Evolutionary conservation across 2,797 vertebrate genomes (phyloP).

Genomic region (Spheniscus humboldti): DNA sequence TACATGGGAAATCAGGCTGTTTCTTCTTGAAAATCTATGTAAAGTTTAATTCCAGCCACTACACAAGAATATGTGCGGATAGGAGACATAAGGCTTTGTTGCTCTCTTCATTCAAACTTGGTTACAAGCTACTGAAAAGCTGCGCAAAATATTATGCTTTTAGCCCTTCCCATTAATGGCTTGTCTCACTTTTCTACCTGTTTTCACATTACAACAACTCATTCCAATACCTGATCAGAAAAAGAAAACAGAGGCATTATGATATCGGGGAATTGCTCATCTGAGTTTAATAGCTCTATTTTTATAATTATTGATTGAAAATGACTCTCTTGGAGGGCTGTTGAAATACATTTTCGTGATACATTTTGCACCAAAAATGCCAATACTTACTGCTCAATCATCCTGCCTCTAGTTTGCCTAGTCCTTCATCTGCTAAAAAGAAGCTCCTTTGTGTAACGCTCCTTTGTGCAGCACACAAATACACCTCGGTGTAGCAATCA

Average conservation of each 20-base stretch:
- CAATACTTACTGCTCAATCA: background rate
- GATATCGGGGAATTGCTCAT: background rate
- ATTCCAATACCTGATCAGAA: background rate
- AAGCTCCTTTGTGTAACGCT: background rate
- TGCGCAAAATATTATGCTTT: background rate
- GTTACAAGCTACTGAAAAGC: background rate
- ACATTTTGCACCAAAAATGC: background rate
- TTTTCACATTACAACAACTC: background rate
- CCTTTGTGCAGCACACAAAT: background rate
- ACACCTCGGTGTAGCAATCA: background rate
- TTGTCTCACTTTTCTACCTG: background rate
- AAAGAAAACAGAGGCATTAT: slow-evolving; percentile 6
- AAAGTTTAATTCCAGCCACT: background rate
- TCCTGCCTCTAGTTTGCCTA: background rate
- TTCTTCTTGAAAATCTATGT: background rate
- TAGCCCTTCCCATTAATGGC: background rate
- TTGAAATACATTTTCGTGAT: background rate
- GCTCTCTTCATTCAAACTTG: background rate
- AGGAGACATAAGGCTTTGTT: background rate
- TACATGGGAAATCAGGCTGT: background rate
- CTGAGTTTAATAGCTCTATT: slow-evolving; percentile 14
- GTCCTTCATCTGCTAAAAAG: background rate
- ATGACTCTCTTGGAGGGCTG: background rate
- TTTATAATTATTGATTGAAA: background rate
- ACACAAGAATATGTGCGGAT: background rate